phyloP scores from a whole-genome alignment of 2,113 vertebrate genomes.

The Tragelaphus scriptus region DNA sequence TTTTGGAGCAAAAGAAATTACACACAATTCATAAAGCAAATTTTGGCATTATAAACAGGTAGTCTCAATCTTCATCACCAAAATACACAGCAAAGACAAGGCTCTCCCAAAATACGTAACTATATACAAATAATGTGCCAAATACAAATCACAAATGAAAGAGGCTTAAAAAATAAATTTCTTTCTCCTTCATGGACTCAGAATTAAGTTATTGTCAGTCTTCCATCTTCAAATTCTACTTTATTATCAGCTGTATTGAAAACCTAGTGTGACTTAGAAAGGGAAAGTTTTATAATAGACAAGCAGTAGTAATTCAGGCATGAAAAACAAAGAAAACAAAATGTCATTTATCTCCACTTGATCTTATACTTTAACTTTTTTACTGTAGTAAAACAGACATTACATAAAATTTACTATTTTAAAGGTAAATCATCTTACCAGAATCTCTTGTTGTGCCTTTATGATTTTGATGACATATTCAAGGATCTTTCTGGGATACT shows the following conservation, averaged over 20 bases:
- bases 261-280: neutral
- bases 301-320: neutral
- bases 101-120: neutral
- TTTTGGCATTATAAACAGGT: neutral
- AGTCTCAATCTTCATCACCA: neutral
- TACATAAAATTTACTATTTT: neutral
- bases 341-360: neutral
- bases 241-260: neutral
- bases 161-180: neutral
- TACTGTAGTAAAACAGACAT: neutral
- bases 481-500: constrained; percentile 87
- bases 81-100: neutral
- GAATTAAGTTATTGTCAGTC: neutral
- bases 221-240: neutral
- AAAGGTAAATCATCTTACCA: constrained; percentile 82
- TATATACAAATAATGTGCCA: neutral
- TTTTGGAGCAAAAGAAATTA: constrained; percentile 23
- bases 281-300: neutral
- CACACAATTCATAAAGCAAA: constrained; percentile 7
- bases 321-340: constrained; percentile 1
- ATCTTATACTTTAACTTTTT: neutral
- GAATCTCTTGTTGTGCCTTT: constrained; percentile 87
- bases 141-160: constrained; percentile 17
- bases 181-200: neutral
- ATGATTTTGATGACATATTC: constrained; percentile 83